Percentiles rank a stretch among this genome's conserved stretches.
These are phyloP conservation scores for Perdita meconis DNA, from an alignment of 2,888 invertebrate species.

Conservation along the genomic window DNA sequence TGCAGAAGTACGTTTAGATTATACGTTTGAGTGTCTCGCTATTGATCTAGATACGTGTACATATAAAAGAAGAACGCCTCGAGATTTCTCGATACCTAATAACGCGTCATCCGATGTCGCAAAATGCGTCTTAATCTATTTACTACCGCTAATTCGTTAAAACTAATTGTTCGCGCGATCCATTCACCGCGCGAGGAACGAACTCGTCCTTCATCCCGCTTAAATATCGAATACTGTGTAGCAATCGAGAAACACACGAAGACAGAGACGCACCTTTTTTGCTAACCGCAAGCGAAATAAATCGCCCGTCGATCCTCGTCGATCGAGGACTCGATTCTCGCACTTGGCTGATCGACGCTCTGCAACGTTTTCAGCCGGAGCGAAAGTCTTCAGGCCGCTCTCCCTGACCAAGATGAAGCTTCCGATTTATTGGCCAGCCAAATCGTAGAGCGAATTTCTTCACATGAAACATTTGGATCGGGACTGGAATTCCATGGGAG, in stretches of 20 bases:
- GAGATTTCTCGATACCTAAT: neutral
- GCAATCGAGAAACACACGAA: conserved; percentile 56
- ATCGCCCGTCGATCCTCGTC: conserved; percentile 14
- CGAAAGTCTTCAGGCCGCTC: neutral
- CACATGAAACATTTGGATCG: conserved; percentile 81
- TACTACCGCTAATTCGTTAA: conserved; percentile 25
- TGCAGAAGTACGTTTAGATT: conserved; percentile 39
- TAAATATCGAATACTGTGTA: conserved; percentile 68
- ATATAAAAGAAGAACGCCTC: conserved; percentile 37
- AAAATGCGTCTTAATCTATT: conserved; percentile 29
- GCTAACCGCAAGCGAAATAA: neutral
- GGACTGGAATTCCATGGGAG: conserved; percentile 78
- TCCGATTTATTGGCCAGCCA: neutral
- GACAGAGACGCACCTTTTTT: conserved; percentile 37
- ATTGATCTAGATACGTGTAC: conserved; percentile 21
- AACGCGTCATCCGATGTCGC: conserved; percentile 9
- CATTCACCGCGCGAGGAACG: neutral
- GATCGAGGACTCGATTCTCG: neutral
- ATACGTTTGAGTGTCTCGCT: conserved; percentile 41
- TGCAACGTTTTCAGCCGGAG: neutral
- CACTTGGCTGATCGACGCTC: neutral
- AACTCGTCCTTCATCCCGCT: conserved; percentile 34
- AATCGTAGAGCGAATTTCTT: conserved; percentile 29
- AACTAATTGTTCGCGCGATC: conserved; percentile 20
- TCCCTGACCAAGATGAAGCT: conserved; percentile 2